phyloP scores from a whole-genome alignment of 2,888 invertebrate species.

The Cremastobaeus sp. region DNA sequence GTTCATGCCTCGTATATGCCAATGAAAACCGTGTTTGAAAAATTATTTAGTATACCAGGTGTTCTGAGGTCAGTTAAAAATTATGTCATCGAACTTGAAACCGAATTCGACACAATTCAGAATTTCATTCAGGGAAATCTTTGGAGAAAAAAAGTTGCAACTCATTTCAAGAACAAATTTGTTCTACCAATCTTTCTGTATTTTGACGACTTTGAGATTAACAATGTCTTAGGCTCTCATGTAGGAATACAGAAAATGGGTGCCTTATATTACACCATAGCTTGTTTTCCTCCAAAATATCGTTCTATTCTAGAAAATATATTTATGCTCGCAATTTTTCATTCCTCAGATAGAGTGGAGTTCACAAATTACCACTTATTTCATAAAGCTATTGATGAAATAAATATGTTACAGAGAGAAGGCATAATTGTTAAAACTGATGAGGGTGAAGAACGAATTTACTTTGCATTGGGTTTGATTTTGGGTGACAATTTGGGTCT shows the following conservation, averaged over 20 bases:
- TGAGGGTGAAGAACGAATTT: too few species aligned
- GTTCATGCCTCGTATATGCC: not conserved
- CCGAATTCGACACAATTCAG: not conserved
- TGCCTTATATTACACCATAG: conserved; percentile 7
- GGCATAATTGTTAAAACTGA: conserved; percentile 4
- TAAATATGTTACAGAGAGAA: conserved; percentile 11
- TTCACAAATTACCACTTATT: conserved; percentile 5
- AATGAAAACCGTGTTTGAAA: not conserved
- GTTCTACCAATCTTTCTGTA: conserved; percentile 9
- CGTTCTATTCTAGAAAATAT: conserved; percentile 9
- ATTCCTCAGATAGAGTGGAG: conserved; percentile 9
- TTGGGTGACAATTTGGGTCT: conserved; percentile 12
- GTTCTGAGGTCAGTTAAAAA: not conserved
- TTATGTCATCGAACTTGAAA: conserved; percentile 4
- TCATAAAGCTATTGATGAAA: conserved; percentile 15
- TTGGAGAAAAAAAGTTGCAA: conserved; percentile 1
- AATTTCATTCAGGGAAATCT: conserved; percentile 7
- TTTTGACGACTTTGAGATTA: conserved; percentile 17
- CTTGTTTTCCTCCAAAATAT: conserved; percentile 19
- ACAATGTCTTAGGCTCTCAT: conserved; percentile 11
- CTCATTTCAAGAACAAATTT: conserved; percentile 2
- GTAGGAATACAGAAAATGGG: conserved; percentile 7
- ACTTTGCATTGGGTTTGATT: conserved; percentile 18
- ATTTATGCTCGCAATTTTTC: conserved; percentile 7
- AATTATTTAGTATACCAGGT: conserved; percentile 3